Conservation (phyloP, 37 sponge, comb jelly and placozoan genomes). For the Chondrilla cf. caribensis region DNA sequence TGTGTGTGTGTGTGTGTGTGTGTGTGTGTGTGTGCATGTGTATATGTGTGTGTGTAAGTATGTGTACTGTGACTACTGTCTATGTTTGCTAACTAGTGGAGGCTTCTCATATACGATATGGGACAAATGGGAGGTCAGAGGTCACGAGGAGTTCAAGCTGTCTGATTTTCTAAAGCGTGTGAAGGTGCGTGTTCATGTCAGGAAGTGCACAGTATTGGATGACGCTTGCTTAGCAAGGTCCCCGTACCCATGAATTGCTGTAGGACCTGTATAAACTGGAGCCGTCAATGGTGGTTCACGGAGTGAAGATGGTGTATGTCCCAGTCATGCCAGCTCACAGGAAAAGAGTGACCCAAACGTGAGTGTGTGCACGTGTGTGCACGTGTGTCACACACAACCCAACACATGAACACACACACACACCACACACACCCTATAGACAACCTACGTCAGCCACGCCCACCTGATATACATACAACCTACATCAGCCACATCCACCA, state of each 20-base stretch:
- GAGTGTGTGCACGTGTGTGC: not conserved
- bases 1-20: not conserved
- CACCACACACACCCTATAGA: no score
- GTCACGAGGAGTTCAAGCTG: conserved; percentile 58
- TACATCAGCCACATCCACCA: no score
- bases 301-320: conserved; percentile 95
- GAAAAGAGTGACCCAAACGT: conserved; percentile 76
- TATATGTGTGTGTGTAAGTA: no score
- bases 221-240: no score
- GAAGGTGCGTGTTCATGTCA: no score
- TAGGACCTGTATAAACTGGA: conserved; percentile 64
- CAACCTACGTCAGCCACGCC: no score
- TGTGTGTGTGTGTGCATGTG: not conserved
- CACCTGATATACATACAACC: no score
- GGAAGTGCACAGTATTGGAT: no score
- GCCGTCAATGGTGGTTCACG: conserved; percentile 84
- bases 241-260: no score
- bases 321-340: conserved; percentile 88
- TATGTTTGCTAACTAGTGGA: not conserved
- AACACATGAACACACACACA: not conserved
- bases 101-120: conserved; percentile 78
- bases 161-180: conserved; percentile 70
- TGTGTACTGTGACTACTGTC: no score
- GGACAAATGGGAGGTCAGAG: conserved; percentile 93
- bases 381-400: not conserved